Evolutionary conservation across 1,140 invertebrate genomes (phyloP).

Genomic region (Steinernema khuongi): DNA sequence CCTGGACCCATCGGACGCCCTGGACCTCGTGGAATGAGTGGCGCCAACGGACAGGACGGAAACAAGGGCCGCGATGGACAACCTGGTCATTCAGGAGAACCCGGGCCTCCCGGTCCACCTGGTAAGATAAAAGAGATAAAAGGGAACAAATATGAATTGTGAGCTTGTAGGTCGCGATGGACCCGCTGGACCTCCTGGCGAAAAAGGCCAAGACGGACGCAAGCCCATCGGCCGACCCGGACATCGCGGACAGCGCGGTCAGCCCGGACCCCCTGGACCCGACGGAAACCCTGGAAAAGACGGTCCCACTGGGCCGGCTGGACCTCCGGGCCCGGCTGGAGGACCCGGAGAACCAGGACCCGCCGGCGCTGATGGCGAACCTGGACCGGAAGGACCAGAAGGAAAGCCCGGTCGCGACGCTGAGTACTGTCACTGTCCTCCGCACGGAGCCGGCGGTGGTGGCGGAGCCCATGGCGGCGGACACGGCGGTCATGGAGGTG

Average conservation of each 20-base stretch:
- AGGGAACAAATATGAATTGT: not conserved
- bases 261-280: not conserved
- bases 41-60: slow-evolving; percentile 15
- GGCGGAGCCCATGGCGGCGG: not conserved
- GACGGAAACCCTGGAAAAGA: slow-evolving; percentile 4
- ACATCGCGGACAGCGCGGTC: slow-evolving; percentile 5
- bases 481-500: not conserved
- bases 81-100: slow-evolving; percentile 17
- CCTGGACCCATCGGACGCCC: slow-evolving; percentile 30
- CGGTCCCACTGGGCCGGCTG: not conserved
- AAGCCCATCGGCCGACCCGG: slow-evolving; percentile 2
- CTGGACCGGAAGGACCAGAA: slow-evolving; percentile 3
- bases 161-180: not conserved
- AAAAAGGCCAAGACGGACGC: not conserved
- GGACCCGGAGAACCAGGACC: not conserved
- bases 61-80: slow-evolving; percentile 25
- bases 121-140: not conserved
- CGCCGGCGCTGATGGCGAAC: not conserved
- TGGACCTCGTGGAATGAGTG: slow-evolving; percentile 36
- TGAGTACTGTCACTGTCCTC: slow-evolving; percentile 10
- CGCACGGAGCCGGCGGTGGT: not conserved
- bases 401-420: slow-evolving; percentile 6
- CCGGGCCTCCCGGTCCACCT: not conserved
- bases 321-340: not conserved
- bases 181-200: not conserved